These are phyloP conservation scores for Enchytraeus crypticus DNA, from an alignment of 2,888 invertebrate genomes.

Conservation along the genomic window DNA sequence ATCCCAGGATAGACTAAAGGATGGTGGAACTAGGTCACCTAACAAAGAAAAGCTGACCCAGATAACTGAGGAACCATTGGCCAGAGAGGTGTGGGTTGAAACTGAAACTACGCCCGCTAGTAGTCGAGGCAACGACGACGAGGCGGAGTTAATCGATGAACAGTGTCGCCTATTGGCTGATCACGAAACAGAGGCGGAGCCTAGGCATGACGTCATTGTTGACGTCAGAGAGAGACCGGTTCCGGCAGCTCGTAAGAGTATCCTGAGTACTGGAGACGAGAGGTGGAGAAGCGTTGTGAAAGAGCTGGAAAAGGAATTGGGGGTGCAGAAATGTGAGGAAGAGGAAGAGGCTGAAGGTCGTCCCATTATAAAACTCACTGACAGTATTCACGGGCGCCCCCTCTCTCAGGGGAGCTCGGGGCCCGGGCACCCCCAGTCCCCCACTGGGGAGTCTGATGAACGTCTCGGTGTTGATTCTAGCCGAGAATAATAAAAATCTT, in stretches of 20 bases:
- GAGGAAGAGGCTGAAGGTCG: background rate
- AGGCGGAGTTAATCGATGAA: background rate
- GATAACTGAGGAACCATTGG: background rate
- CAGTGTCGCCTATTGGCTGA: background rate
- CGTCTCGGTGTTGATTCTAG: too few species aligned
- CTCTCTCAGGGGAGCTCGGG: too few species aligned
- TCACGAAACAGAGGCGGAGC: background rate
- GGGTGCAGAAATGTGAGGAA: constrained; percentile 5
- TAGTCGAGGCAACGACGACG: background rate
- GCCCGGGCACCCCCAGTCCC: too few species aligned
- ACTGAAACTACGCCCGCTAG: background rate
- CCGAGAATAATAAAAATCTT: too few species aligned
- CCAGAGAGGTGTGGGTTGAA: background rate
- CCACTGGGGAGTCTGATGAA: too few species aligned
- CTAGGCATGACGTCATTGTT: background rate
- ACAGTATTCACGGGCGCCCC: background rate
- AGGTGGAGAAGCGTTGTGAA: constrained; percentile 24
- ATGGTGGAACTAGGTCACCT: too few species aligned
- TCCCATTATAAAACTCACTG: background rate
- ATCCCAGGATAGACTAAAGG: background rate
- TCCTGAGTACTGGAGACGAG: constrained; percentile 24
- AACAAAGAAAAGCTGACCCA: background rate
- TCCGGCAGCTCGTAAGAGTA: constrained; percentile 11
- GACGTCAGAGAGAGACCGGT: background rate
- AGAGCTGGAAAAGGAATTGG: constrained; percentile 22